These are phyloP conservation scores for Iguana delicatissima DNA, from an alignment of 2,797 vertebrate genomes.

Conservation along the genomic window DNA sequence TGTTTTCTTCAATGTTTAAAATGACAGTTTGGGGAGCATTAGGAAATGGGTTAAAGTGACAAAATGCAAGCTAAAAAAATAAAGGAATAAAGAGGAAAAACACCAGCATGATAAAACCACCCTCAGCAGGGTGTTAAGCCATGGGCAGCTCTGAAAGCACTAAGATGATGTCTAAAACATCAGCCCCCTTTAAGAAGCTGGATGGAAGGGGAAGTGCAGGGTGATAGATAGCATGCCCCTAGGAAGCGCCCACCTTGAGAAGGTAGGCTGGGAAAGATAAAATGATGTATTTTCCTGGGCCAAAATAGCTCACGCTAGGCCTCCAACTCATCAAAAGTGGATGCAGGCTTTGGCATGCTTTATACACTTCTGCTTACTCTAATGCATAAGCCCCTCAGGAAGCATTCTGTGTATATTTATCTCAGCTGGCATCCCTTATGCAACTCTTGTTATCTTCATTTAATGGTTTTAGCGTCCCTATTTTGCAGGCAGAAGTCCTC, in stretches of 20 bases:
- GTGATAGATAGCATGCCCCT: not conserved
- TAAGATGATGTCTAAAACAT: not conserved
- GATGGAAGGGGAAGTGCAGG: not conserved
- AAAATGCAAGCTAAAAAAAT: not conserved
- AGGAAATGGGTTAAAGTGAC: not conserved
- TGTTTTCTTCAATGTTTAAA: not conserved
- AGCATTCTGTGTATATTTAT: not conserved
- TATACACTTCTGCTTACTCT: not conserved
- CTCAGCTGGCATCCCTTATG: not conserved
- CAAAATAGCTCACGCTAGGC: not conserved
- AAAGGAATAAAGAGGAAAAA: not conserved
- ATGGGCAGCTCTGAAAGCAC: not conserved
- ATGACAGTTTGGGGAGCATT: not conserved
- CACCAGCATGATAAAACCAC: not conserved
- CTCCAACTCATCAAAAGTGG: not conserved
- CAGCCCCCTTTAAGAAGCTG: not conserved
- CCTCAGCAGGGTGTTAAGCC: not conserved
- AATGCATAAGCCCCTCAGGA: not conserved
- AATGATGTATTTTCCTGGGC: not conserved
- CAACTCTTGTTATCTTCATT: not conserved
- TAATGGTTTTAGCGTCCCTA: not conserved
- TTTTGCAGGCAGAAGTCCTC: not conserved
- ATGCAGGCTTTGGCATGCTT: not conserved
- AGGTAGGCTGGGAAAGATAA: not conserved
- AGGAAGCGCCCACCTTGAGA: no score